Base-by-base conservation (phyloP, 1,140 invertebrate species). In the Patella vulgata region DNA sequence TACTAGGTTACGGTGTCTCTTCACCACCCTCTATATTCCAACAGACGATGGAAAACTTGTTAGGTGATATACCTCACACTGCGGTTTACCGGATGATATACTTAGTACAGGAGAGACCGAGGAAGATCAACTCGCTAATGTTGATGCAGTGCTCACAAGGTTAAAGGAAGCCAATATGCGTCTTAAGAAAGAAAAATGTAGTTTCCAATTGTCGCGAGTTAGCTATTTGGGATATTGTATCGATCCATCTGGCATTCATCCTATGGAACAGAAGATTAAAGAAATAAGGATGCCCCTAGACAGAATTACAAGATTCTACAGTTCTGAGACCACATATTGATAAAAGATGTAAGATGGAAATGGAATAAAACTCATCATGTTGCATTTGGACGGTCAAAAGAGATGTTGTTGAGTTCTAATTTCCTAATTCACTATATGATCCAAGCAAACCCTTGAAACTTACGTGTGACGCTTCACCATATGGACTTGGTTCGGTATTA, bases 21-120 rank as follows among this genome's bases (percentile, higher is more conserved):
- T 80, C 79, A 6, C 86, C 85, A 1, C 85, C 86, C 11, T 66
- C 76, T n/a, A 80, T 86, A 55, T 88, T 88, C 61, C 83, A 88
- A 65, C 21, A 76, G 56, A 69, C 82, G 28, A 84, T 88, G 46
- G 82, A 85, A 39, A 52, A 76, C 58, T 19, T 78, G 1, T 63
- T 87, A 17, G 21, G 36, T 36, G 31, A 28, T 11, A 44, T 42
- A 23, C n/a, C 40, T n/a, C n/a, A n/a, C n/a, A n/a, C n/a, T n/a
- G n/a, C n/a, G n/a, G n/a, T n/a, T n/a, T n/a, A n/a, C n/a, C n/a
- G n/a, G n/a, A n/a, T n/a, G n/a, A n/a, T n/a, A n/a, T n/a, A n/a
- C n/a, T n/a, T n/a, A n/a, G n/a, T n/a, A n/a, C n/a, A n/a, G n/a
- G n/a, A n/a, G n/a, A n/a, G n/a, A n/a, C n/a, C n/a, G n/a, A n/a